Conservation (phyloP, 2,797 vertebrate species). For the Protonibea diacanthus region DNA sequence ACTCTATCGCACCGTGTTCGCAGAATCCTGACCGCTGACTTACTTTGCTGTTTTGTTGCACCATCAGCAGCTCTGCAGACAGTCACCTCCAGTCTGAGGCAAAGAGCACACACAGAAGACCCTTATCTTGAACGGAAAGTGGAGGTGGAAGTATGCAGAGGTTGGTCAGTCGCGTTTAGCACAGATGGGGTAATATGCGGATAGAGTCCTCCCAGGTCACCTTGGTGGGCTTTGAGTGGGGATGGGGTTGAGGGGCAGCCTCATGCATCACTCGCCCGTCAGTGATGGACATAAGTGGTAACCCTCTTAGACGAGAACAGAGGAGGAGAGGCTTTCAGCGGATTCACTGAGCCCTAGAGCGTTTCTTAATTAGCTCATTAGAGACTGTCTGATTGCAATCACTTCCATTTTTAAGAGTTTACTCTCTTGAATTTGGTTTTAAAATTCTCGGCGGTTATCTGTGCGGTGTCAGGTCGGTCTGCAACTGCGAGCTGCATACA, state of each 20-base stretch:
- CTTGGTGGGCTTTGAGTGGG: conserved; percentile 55
- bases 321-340: conserved; percentile 51
- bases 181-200: conserved; percentile 42
- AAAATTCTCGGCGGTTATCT: conserved; percentile 27
- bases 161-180: conserved; percentile 16
- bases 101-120: conserved; percentile 10
- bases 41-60: conserved; percentile 17
- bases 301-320: conserved; percentile 42
- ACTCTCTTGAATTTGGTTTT: conserved; percentile 52
- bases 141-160: conserved; percentile 15
- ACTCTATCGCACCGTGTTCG: neutral
- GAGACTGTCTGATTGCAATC: conserved; percentile 81
- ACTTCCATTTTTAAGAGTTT: conserved; percentile 71
- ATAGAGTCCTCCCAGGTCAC: conserved; percentile 62
- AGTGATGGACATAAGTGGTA: conserved; percentile 52
- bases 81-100: conserved; percentile 13
- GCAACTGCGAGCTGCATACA: conserved; percentile 35
- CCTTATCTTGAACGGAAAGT: conserved; percentile 10
- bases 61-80: conserved; percentile 25
- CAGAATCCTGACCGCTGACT: conserved; percentile 34
- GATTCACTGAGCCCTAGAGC: conserved; percentile 57
- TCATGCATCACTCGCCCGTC: conserved; percentile 39
- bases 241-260: conserved; percentile 31
- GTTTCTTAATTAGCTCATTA: conserved; percentile 79
- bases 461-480: conserved; percentile 13